Base-by-base conservation (phyloP, 2,113 vertebrate genomes). In the Takifugu flavidus region DNA sequence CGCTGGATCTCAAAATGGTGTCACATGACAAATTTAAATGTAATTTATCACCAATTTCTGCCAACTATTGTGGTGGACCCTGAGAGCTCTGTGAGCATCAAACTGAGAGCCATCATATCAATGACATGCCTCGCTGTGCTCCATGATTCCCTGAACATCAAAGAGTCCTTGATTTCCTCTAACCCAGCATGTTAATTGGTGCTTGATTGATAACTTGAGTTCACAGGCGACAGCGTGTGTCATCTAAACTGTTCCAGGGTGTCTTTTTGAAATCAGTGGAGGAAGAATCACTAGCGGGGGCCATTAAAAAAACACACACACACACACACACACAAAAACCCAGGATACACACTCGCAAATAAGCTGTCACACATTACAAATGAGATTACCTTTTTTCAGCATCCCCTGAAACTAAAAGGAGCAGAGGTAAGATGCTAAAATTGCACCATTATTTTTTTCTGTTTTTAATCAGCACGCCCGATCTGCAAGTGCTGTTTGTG, bases 311-410 rank as follows among this genome's bases (percentile, higher is more conserved):
- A 15, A 49, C 6, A 25, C 20, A 20, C 20, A 20, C 20, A 20
- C 20, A 20, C 20, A 20, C 20, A 20, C 20, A 20, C 20, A 20
- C 20, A 20, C 20, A 49, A 87, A 89, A 80, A 88, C 77, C 82
- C 78, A 80, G 82, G 83, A 83, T 77, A 75, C 83, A 86, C 76
- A 86, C 67, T 88, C 85, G 89, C 81, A 87, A 91, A 89, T 90
- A 89, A 90, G 89, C 88, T 90, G 88, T 92, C 89, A 90, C 90
- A 89, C 88, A 74, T 85, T 89, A 91, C 91, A 92, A 92, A 92
- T 90, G 88, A 92, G 90, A 92, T 92, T 92, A 92, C 84, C 89
- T 91, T 88, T 79, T 47, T 74, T 72, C 79, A 80, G 75, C 78
- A 63, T 87, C 85, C 88, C 88, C 83, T 74, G 82, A 77, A 90